A percentile compares a stretch with the other conserved stretches of the same genome.
phyloP scores from a whole-genome alignment of 2,888 invertebrate species.

The Chloroclysta siterata region DNA sequence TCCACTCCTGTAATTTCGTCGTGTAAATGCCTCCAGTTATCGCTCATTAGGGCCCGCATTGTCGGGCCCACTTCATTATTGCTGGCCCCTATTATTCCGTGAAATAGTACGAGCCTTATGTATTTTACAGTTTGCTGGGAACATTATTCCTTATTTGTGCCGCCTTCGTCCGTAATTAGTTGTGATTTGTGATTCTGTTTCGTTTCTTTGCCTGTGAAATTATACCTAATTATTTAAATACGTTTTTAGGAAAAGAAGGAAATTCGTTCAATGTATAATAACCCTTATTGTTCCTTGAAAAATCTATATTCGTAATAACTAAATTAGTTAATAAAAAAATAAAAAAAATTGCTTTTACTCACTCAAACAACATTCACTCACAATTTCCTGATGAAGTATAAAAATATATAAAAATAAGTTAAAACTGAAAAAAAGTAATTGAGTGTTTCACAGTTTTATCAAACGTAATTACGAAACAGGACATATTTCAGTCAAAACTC shows the following conservation, averaged over 20 bases:
- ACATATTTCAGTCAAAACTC: no score
- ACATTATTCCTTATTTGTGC: constrained; percentile 40
- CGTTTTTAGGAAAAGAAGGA: neutral
- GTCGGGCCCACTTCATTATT: constrained; percentile 53
- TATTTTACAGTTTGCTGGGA: constrained; percentile 40
- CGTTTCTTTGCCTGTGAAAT: neutral
- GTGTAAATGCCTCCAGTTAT: constrained; percentile 50
- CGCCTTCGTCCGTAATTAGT: constrained; percentile 37
- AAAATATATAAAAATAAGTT: no score
- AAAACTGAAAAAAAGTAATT: no score
- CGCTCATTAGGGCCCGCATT: constrained; percentile 56
- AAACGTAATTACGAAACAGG: no score
- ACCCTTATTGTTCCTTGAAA: neutral
- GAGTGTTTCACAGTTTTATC: no score
- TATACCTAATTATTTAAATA: neutral
- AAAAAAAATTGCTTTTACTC: no score
- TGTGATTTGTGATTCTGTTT: constrained; percentile 39
- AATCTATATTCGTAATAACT: no score
- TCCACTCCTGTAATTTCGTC: constrained; percentile 50
- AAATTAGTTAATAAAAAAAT: no score
- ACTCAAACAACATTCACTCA: no score
- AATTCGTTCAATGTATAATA: neutral
- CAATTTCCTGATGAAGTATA: no score
- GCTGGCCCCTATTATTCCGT: constrained; percentile 41
- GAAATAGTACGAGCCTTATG: constrained; percentile 36